Evolutionary conservation across 2,113 vertebrate species (phyloP).

Genomic region (Sceloporus tristichus): DNA sequence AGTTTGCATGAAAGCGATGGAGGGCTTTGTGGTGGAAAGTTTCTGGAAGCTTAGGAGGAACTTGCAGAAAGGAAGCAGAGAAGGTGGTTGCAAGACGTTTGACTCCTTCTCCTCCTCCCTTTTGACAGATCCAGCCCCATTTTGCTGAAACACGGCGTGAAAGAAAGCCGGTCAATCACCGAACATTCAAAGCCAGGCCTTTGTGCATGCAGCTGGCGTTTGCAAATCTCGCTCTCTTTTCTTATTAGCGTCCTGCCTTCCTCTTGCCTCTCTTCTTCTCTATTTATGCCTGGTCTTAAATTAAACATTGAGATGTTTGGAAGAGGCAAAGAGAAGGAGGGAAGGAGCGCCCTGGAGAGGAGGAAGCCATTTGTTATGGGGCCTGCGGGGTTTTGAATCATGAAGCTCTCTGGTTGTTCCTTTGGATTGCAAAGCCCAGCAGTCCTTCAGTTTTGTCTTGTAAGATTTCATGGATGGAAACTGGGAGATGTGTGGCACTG

Average conservation of each 20-base stretch:
- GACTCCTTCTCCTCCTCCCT: slow-evolving; percentile 43
- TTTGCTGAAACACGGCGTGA: slow-evolving; percentile 50
- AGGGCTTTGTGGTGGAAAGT: slow-evolving; percentile 10
- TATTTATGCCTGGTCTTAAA: slow-evolving; percentile 58
- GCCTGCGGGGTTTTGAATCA: neutral
- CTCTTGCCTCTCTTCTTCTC: slow-evolving; percentile 58
- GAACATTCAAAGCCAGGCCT: slow-evolving; percentile 37
- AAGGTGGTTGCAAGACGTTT: slow-evolving; percentile 29
- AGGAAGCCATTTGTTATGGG: neutral
- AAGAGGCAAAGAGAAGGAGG: neutral
- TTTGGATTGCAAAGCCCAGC: too few species aligned
- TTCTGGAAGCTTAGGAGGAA: slow-evolving; percentile 23
- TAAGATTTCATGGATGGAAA: too few species aligned
- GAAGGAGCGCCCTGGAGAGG: neutral
- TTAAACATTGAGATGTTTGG: slow-evolving; percentile 15
- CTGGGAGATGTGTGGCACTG: too few species aligned
- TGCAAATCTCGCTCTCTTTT: slow-evolving; percentile 55
- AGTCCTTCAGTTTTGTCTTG: neutral
- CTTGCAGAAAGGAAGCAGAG: neutral
- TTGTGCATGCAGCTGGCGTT: slow-evolving; percentile 66
- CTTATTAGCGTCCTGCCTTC: slow-evolving; percentile 43
- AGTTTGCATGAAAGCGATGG: neutral
- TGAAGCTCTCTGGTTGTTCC: neutral
- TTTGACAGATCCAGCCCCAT: slow-evolving; percentile 42
- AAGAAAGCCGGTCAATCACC: slow-evolving; percentile 60